Conservation (phyloP, 2,888 invertebrate genomes). For the Netelia melanura region DNA sequence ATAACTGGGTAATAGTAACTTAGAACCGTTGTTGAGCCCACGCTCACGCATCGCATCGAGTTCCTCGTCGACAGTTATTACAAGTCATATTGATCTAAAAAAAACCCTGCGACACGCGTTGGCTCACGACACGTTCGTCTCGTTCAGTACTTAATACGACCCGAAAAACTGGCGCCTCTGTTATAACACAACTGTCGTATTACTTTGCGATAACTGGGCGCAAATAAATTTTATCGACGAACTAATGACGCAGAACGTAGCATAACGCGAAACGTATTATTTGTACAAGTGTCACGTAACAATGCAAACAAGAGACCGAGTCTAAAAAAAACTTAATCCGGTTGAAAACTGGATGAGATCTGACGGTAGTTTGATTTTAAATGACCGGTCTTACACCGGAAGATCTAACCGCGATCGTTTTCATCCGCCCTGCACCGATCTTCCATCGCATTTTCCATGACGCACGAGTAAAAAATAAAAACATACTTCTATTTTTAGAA, state of each 20-base stretch:
- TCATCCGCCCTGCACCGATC: constrained; percentile 5
- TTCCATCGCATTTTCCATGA: constrained; percentile 51
- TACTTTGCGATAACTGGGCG: too few relatives aligned
- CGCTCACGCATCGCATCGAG: constrained; percentile 14
- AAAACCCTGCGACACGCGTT: background rate
- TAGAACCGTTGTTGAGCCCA: background rate
- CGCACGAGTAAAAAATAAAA: constrained; percentile 4
- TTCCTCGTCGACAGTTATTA: background rate
- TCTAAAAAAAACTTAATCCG: background rate
- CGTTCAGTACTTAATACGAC: too few relatives aligned
- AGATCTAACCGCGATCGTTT: constrained; percentile 24
- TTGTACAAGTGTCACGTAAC: background rate
- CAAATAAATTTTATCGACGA: too few relatives aligned
- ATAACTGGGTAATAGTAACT: too few relatives aligned
- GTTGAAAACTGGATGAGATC: background rate
- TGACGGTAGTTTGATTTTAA: background rate
- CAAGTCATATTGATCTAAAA: constrained; percentile 5
- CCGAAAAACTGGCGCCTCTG: too few relatives aligned
- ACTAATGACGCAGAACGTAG: background rate
- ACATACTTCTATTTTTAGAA: constrained; percentile 55
- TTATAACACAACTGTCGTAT: too few relatives aligned
- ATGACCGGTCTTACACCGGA: constrained; percentile 19
- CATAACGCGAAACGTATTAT: background rate
- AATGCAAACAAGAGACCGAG: background rate
- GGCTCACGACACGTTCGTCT: too few relatives aligned